These are phyloP conservation scores for Plagodis dolabraria DNA, from an alignment of 2,888 invertebrate genomes.

Conservation along the genomic window DNA sequence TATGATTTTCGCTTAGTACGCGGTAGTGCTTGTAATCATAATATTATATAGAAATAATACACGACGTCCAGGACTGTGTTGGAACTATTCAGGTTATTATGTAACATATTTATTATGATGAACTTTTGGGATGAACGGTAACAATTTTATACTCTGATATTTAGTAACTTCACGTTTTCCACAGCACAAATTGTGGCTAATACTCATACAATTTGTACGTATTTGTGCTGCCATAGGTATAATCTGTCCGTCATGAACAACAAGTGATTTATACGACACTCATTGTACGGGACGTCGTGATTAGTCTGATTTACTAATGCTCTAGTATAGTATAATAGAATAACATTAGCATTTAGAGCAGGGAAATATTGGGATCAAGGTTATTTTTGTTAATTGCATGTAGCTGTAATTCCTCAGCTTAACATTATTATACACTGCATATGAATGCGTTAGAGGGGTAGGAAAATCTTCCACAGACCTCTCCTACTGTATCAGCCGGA, in stretches of 20 bases:
- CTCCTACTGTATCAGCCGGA: too few relatives aligned
- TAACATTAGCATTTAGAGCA: neutral
- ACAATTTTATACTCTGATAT: neutral
- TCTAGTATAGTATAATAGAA: slow-evolving; percentile 11
- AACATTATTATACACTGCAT: too few relatives aligned
- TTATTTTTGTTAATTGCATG: neutral
- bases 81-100: too few relatives aligned
- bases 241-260: slow-evolving; percentile 15
- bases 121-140: too few relatives aligned
- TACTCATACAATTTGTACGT: slow-evolving; percentile 18
- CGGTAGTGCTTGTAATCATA: too few relatives aligned
- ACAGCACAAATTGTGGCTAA: slow-evolving; percentile 20
- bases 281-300: slow-evolving; percentile 20
- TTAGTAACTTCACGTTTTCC: slow-evolving; percentile 7
- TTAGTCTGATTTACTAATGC: slow-evolving; percentile 20
- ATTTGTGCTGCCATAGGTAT: slow-evolving; percentile 3
- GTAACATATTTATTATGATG: too few relatives aligned
- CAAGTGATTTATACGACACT: slow-evolving; percentile 16
- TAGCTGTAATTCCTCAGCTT: too few relatives aligned
- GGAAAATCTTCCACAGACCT: too few relatives aligned
- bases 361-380: neutral
- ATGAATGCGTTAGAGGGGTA: too few relatives aligned
- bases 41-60: too few relatives aligned
- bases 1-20: too few relatives aligned
- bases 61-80: too few relatives aligned